Conservation (phyloP, 2,113 vertebrate genomes). For the Mola mola region DNA sequence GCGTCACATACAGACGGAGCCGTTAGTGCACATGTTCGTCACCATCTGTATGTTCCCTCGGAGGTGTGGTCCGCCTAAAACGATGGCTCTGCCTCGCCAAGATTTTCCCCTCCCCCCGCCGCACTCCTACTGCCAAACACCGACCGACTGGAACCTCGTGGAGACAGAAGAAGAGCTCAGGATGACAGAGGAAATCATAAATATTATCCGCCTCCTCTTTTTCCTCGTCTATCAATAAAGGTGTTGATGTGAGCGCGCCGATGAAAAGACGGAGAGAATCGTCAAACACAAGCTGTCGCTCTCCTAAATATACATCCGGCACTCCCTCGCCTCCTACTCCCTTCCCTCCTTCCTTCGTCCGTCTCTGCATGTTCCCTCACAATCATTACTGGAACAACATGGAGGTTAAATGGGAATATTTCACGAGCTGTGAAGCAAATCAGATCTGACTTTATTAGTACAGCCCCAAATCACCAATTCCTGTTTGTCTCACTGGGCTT, state of each 20-base stretch:
- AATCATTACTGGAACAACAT: too few species aligned
- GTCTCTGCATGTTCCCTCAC: too few species aligned
- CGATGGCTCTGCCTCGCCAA: too few species aligned
- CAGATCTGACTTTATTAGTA: too few species aligned
- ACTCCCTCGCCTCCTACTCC: constrained; percentile 19
- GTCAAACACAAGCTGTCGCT: constrained; percentile 56
- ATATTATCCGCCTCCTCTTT: constrained; percentile 45
- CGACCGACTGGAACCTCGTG: neutral
- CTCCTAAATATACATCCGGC: constrained; percentile 58
- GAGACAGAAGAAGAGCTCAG: constrained; percentile 25
- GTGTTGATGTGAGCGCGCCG: constrained; percentile 51
- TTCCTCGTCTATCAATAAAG: constrained; percentile 48
- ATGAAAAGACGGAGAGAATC: constrained; percentile 43
- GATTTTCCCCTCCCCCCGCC: neutral
- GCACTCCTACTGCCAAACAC: neutral
- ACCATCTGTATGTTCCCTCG: constrained; percentile 9
- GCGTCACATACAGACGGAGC: too few species aligned
- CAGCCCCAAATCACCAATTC: too few species aligned
- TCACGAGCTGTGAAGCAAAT: too few species aligned
- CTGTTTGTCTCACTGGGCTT: too few species aligned
- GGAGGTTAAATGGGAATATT: too few species aligned
- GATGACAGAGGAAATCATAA: constrained; percentile 21
- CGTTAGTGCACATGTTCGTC: too few species aligned
- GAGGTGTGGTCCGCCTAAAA: constrained; percentile 17
- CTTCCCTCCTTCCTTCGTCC: neutral